A percentile compares a stretch with the other conserved stretches of the same genome.
Conservation (phyloP, 2,113 vertebrate species). For the Chlorodrepanis virens region DNA sequence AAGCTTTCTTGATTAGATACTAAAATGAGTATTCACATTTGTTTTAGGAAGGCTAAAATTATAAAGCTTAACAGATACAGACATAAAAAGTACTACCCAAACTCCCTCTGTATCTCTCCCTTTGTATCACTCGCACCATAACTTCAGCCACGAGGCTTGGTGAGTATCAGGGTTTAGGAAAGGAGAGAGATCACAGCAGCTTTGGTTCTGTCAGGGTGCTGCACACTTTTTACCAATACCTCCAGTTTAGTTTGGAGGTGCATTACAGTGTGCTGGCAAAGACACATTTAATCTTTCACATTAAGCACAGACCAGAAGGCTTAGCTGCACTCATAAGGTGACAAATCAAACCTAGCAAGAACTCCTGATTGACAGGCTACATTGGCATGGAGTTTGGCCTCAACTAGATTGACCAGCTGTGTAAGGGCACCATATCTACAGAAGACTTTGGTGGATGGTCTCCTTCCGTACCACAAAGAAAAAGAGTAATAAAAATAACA, state of each 20-base stretch:
- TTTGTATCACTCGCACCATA: neutral
- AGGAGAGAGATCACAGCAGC: neutral
- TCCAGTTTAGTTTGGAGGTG: neutral
- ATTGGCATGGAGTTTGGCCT: neutral
- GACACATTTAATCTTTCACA: neutral
- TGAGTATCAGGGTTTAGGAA: accelerated
- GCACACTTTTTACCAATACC: neutral
- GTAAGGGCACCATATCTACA: neutral
- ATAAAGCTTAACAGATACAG: neutral
- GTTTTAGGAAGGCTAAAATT: neutral
- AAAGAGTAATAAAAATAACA: neutral
- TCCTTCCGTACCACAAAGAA: neutral
- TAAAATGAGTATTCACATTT: neutral
- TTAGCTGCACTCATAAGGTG: neutral
- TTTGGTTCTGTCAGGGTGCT: neutral
- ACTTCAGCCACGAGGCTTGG: neutral
- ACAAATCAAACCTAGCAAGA: neutral
- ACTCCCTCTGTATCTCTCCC: neutral
- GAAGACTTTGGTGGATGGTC: neutral
- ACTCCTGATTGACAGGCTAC: neutral
- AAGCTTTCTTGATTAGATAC: neutral
- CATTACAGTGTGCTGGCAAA: neutral
- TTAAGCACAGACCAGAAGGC: neutral
- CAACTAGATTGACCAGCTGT: neutral
- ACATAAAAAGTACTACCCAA: neutral